These are phyloP conservation scores for Chaitophorus viminalis DNA, from an alignment of 2,888 invertebrate species.

Conservation along the genomic window DNA sequence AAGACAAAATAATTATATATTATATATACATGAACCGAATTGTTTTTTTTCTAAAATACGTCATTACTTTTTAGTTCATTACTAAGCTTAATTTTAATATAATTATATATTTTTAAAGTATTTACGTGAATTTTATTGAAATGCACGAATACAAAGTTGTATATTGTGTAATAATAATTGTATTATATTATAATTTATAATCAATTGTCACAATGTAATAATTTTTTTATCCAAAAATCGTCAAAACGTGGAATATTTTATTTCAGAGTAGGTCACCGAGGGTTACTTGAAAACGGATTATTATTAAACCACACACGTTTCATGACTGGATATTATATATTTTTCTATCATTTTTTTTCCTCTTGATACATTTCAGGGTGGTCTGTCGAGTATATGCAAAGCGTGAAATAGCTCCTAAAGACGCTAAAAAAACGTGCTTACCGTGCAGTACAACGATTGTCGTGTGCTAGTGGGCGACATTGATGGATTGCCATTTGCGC, in stretches of 20 bases:
- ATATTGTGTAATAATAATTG: too few species aligned
- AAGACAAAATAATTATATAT: neutral
- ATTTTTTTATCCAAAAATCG: slow-evolving; percentile 21
- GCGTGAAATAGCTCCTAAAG: slow-evolving; percentile 58
- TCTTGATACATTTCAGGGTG: slow-evolving; percentile 40
- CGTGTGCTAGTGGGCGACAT: slow-evolving; percentile 46
- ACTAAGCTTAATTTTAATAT: too few species aligned
- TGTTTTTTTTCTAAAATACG: too few species aligned
- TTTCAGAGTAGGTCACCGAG: slow-evolving; percentile 16
- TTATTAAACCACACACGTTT: slow-evolving; percentile 57
- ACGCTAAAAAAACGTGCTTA: slow-evolving; percentile 50
- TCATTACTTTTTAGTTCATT: too few species aligned
- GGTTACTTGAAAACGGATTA: slow-evolving; percentile 56
- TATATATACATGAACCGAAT: too few species aligned
- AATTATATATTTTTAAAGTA: too few species aligned
- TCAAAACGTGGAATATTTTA: slow-evolving; percentile 50
- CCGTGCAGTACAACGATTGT: slow-evolving; percentile 54
- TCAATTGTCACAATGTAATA: slow-evolving; percentile 14
- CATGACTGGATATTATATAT: slow-evolving; percentile 54
- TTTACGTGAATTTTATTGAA: too few species aligned
- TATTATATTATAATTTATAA: slow-evolving; percentile 2
- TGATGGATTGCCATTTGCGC: slow-evolving; percentile 58
- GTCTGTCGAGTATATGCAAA: slow-evolving; percentile 41
- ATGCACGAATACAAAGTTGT: too few species aligned
- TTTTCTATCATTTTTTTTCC: slow-evolving; percentile 35